Evolutionary conservation across 2,888 invertebrate genomes (phyloP), one percentile per base, ranked within the genome.

Genomic region (Macrosiphum euphorbiae): DNA sequence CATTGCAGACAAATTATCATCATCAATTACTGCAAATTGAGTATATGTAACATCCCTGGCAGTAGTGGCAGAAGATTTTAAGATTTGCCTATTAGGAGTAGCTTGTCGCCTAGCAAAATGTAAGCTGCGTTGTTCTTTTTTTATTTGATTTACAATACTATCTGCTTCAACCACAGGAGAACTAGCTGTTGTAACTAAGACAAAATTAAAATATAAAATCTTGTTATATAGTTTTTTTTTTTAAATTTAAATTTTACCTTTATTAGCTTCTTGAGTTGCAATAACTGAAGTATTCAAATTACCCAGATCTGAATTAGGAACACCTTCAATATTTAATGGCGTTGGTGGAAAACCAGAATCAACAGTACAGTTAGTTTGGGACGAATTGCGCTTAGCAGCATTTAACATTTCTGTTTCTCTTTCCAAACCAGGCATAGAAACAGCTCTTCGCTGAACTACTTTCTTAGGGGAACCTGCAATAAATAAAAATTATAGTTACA

Each of bases 11-110:
- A 98, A 98, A 95, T 98, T 98, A 95, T 98, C 98, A 95, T 99
- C 99, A 95, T 99, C 99, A 96, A 98, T 98, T 94, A 98, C 97
- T 0, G 98, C 99, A 96, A 98, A 98, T 96, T 99, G 98, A 11
- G 98, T 98, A 95, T 97, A 97, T 94, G 98, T 98, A 95, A 98
- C 97, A 95, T 98, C 98, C 11, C 98, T 95, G 93, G 95, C 24
- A 26, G 84, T 93, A 52, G 78, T 95, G 28, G 90, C n/a, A 86
- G 52, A 47, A 24, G 93, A 85, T 67, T 94, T 94, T 87, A 94
- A 94, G 24, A 90, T 90, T 86, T 94, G 94, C 67, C 94, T 94
- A 87, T 67, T 94, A 61, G 86, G 44, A 41, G 90, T 61, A 41
- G 61, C 86, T 41, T 94, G 94, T 24, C 94, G 86, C 11, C 90